These are phyloP conservation scores for Brachyptera putata DNA, from an alignment of 2,888 invertebrate species.

Conservation along the genomic window DNA sequence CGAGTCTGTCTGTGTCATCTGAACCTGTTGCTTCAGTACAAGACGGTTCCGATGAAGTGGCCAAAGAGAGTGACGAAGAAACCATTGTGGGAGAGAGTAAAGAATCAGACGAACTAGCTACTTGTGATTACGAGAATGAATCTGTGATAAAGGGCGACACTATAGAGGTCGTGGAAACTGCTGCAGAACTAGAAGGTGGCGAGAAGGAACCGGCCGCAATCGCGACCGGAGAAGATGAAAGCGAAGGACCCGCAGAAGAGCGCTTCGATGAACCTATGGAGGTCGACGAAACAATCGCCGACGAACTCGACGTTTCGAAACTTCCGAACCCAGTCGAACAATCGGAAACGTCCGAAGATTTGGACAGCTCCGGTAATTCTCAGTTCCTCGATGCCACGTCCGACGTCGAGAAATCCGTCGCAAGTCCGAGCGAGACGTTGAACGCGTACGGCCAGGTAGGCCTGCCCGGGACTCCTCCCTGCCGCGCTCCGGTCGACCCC, in stretches of 20 bases:
- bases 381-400: neutral
- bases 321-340: no score
- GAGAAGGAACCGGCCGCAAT: neutral
- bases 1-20: no score
- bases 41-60: no score
- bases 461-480: neutral
- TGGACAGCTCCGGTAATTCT: neutral
- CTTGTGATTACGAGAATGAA: neutral
- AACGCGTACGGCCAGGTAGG: neutral
- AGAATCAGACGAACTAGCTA: neutral
- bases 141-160: neutral
- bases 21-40: no score
- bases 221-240: neutral
- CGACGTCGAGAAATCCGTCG: neutral
- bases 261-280: no score
- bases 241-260: no score
- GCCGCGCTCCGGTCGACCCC: neutral
- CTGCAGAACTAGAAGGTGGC: neutral
- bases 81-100: neutral
- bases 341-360: no score
- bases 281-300: neutral
- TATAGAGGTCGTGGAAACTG: neutral
- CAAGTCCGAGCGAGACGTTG: neutral
- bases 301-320: no score
- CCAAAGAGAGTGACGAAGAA: no score